Evolutionary conservation across 2,888 invertebrate species (phyloP), one percentile per base, ranked within the genome.

Genomic region (Caenorhabditis panamensis): DNA sequence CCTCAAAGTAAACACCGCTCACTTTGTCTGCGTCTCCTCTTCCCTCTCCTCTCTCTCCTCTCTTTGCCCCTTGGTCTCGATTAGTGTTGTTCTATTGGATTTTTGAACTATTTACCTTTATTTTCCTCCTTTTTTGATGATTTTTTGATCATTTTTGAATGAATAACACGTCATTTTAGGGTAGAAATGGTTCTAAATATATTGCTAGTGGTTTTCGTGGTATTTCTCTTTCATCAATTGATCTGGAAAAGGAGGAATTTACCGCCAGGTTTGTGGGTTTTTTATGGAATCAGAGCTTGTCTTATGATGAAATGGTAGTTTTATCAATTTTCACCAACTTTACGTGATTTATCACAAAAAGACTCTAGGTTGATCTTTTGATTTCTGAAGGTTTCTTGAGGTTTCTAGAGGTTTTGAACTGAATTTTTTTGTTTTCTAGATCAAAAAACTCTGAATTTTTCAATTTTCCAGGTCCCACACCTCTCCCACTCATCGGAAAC

Each of bases 231-330:
- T 41, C 77, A 83, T 59, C 63, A 83, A 51, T 28, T 79, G 36
- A 62, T 77, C 51, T 83, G 83, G 83, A 83, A 83, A 37, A 31
- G 83, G 18, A 51, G 84, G 16, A 69, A 79, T 47, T 68, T 69
- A 20, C 84, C 84, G 18, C 68, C 82, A 26, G 84, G 82, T 82
- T 47, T 11, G 8, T 36, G 22, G 22, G 47, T 31, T 62, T 51
- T 62, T 13, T 44, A 44, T 62, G 62, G 11, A 44, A 20, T 16
- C 22, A 56, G 18, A 41, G 16, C 13, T 41, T 36, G 31, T 58
- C 36, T 37, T 58, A 58, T 36, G 37, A 36, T 36, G 37, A 58
- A 58, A 58, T 31, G 16, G 18, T 20, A 31, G 13, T 31, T 18
- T 13, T 28, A 18, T 28, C 36, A 36, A 36, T 9, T 9, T 6